Percentiles rank a stretch among this genome's conserved stretches.
Evolutionary conservation across 2,113 vertebrate species (phyloP).

Genomic region (Dascyllus trimaculatus): DNA sequence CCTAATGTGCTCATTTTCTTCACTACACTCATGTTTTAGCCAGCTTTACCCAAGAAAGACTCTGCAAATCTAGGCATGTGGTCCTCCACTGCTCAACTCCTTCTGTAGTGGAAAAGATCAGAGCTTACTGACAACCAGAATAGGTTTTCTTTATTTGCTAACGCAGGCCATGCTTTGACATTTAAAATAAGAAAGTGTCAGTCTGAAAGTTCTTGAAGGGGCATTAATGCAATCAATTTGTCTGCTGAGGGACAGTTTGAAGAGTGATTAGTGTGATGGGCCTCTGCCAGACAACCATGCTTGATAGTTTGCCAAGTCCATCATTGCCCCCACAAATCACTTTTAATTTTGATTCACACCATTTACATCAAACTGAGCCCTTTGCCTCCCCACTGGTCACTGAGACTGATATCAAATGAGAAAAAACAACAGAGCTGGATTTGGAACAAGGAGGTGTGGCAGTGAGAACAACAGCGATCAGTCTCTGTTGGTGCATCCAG

Average conservation of each 20-base stretch:
- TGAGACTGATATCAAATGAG: constrained; percentile 5
- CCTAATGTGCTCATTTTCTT: not conserved
- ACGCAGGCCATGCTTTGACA: constrained; percentile 43
- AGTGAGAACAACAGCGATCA: constrained; percentile 31
- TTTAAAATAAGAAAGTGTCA: constrained; percentile 62
- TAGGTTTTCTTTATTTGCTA: constrained; percentile 48
- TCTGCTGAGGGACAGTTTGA: constrained; percentile 41
- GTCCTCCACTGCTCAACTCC: not conserved
- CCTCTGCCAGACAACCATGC: constrained; percentile 40
- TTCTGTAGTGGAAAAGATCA: constrained; percentile 14
- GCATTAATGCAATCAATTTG: constrained; percentile 48
- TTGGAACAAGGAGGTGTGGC: constrained; percentile 1
- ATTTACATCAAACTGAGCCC: constrained; percentile 21
- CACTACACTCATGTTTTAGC: not conserved
- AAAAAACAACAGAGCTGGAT: constrained; percentile 4
- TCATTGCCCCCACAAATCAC: not conserved
- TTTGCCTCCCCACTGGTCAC: constrained; percentile 2
- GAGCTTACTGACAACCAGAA: constrained; percentile 14
- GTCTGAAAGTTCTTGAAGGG: constrained; percentile 49
- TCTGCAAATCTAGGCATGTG: not conserved
- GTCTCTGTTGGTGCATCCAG: constrained; percentile 35
- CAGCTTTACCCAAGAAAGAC: not conserved
- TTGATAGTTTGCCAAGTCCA: constrained; percentile 44
- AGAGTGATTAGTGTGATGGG: constrained; percentile 59
- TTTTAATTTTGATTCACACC: constrained; percentile 46